Evolutionary conservation across 2,113 vertebrate genomes (phyloP).

Genomic region (Aegypius monachus): DNA sequence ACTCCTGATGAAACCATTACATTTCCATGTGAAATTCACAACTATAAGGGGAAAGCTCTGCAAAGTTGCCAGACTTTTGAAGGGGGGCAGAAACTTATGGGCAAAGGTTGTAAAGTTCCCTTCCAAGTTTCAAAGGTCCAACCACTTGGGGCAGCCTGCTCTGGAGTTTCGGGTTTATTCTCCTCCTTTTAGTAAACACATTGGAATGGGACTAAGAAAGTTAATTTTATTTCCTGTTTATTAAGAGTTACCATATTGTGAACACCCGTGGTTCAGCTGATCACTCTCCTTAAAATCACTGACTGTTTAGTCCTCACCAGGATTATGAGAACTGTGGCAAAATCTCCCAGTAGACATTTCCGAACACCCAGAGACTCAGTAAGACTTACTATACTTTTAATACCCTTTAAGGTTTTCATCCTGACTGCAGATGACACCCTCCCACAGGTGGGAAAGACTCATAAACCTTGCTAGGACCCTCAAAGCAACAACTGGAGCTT

Average conservation of each 20-base stretch:
- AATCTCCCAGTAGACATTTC: neutral
- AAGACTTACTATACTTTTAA: neutral
- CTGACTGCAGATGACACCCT: neutral
- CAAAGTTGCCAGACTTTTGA: constrained; percentile 22
- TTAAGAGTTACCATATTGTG: neutral
- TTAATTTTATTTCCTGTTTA: constrained; percentile 31
- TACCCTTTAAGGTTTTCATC: neutral
- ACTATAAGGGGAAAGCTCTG: constrained; percentile 49
- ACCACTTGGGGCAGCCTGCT: neutral
- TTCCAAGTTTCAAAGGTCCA: constrained; percentile 46
- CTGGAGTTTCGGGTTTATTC: neutral
- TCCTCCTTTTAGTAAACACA: constrained; percentile 17
- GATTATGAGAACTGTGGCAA: neutral
- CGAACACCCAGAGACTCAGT: neutral
- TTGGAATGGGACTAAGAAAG: neutral
- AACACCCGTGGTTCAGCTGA: neutral
- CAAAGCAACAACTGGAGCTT: neutral
- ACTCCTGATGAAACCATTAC: constrained; percentile 64
- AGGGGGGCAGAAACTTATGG: constrained; percentile 31
- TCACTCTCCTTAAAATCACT: neutral
- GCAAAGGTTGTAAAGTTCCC: constrained; percentile 30
- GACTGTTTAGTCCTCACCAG: neutral
- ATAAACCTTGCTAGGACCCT: neutral
- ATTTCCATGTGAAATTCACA: constrained; percentile 63
- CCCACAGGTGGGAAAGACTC: neutral